These are phyloP conservation scores for Tenodera sinensis DNA, from an alignment of 2,888 invertebrate species.

Conservation along the genomic window DNA sequence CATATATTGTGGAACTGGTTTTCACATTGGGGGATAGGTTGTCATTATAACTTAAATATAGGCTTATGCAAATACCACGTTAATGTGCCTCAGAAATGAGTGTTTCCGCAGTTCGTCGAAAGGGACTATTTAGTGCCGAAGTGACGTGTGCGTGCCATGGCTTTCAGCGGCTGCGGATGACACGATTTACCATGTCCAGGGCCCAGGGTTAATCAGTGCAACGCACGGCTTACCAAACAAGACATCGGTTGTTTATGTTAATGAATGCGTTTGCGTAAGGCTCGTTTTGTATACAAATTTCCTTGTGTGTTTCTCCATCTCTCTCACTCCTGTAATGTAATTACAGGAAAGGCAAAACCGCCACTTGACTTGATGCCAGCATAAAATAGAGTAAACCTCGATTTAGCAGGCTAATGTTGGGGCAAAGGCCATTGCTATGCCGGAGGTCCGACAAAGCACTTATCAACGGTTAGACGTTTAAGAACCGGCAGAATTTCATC, in stretches of 20 bases:
- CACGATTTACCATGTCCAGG: too few species aligned
- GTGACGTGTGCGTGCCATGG: too few species aligned
- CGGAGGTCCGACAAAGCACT: not conserved
- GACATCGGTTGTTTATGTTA: not conserved
- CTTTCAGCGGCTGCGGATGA: too few species aligned
- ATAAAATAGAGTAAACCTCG: not conserved
- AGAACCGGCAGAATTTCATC: not conserved
- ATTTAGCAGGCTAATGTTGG: not conserved
- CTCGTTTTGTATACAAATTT: not conserved
- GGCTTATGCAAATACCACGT: too few species aligned
- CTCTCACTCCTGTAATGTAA: not conserved
- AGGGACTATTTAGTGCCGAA: too few species aligned
- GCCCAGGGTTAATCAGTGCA: not conserved
- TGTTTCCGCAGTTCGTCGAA: too few species aligned
- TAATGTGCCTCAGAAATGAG: too few species aligned
- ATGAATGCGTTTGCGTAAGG: not conserved
- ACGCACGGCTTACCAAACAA: not conserved
- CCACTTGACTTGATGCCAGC: not conserved
- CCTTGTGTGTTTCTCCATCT: not conserved
- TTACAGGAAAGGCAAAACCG: not conserved
- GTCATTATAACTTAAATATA: too few species aligned
- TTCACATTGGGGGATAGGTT: too few species aligned
- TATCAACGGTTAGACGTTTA: not conserved
- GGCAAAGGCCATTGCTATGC: not conserved
- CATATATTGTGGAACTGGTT: too few species aligned